A percentile compares a stretch with the other conserved stretches of the same genome.
Conservation (phyloP, 2,113 vertebrate genomes). For the Clupea harengus region DNA sequence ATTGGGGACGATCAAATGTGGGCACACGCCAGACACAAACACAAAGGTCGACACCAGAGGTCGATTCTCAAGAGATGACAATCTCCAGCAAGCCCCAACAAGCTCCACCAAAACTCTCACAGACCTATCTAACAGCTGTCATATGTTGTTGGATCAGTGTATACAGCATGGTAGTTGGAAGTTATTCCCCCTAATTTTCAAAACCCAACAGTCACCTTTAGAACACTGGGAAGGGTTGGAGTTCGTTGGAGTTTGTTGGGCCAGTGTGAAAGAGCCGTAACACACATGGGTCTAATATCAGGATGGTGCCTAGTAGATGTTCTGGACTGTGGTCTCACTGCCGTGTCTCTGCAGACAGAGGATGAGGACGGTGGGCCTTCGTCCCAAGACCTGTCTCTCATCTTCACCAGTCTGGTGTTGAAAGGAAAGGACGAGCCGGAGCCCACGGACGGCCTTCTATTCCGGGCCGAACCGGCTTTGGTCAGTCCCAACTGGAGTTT, state of each 20-base stretch:
- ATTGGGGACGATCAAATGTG: conserved; percentile 37
- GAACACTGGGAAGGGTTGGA: neutral
- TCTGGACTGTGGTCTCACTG: conserved; percentile 56
- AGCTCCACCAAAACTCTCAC: too few species aligned
- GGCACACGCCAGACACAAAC: too few species aligned
- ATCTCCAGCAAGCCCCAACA: too few species aligned
- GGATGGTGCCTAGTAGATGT: neutral
- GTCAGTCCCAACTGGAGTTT: conserved; percentile 72
- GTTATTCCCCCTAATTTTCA: neutral
- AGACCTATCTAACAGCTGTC: too few species aligned
- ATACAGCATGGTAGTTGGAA: neutral
- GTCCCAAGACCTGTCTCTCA: conserved; percentile 82
- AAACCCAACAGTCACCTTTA: neutral
- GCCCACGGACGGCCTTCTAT: conserved; percentile 80
- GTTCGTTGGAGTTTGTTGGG: neutral
- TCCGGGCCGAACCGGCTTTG: conserved; percentile 90
- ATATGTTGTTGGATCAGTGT: too few species aligned
- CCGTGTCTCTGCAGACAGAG: conserved; percentile 84
- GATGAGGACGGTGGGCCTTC: conserved; percentile 86
- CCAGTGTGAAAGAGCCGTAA: neutral
- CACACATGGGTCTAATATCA: too few species aligned
- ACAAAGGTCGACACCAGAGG: too few species aligned
- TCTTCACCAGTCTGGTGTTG: conserved; percentile 77
- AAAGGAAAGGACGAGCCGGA: conserved; percentile 75
- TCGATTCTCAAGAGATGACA: too few species aligned